phyloP scores from a whole-genome alignment of 1,140 invertebrate species.

The Drosophila ohnishii region DNA sequence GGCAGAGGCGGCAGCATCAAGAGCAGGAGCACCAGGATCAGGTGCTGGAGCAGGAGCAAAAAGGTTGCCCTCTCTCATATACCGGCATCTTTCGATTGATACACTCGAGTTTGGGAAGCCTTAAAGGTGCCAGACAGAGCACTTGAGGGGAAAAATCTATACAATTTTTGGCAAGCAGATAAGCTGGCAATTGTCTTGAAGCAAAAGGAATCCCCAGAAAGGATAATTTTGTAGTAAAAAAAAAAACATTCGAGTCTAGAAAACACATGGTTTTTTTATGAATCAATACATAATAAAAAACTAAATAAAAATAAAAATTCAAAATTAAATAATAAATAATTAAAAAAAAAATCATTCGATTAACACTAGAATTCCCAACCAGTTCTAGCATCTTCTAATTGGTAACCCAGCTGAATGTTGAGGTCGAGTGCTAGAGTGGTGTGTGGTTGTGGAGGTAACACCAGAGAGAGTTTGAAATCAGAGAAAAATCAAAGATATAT shows the following conservation, averaged over 20 bases:
- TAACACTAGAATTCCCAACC: too few relatives aligned
- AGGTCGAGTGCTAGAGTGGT: too few relatives aligned
- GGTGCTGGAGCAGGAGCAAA: constrained; percentile 4
- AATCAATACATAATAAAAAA: too few relatives aligned
- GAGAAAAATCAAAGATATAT: too few relatives aligned
- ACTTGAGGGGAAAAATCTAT: neutral
- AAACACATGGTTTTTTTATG: too few relatives aligned
- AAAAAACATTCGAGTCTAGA: neutral
- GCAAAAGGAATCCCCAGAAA: neutral
- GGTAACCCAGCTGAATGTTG: too few relatives aligned
- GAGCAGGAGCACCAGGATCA: constrained; percentile 2
- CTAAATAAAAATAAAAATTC: too few relatives aligned
- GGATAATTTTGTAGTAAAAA: neutral
- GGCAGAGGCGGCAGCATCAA: constrained; percentile 26
- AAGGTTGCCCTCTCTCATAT: neutral
- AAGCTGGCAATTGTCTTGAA: neutral
- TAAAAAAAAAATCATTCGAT: too few relatives aligned
- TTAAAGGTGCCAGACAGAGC: constrained; percentile 11
- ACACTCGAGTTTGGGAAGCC: constrained; percentile 2
- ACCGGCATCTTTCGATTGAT: constrained; percentile 20
- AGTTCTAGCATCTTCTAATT: too few relatives aligned
- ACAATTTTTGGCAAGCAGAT: neutral
- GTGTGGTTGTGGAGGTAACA: too few relatives aligned
- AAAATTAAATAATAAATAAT: too few relatives aligned
- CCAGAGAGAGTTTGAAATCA: too few relatives aligned